Percentiles rank a stretch among this genome's conserved stretches.
These are phyloP conservation scores for Cavia aperea DNA, from an alignment of 2,113 vertebrate genomes.

Conservation along the genomic window DNA sequence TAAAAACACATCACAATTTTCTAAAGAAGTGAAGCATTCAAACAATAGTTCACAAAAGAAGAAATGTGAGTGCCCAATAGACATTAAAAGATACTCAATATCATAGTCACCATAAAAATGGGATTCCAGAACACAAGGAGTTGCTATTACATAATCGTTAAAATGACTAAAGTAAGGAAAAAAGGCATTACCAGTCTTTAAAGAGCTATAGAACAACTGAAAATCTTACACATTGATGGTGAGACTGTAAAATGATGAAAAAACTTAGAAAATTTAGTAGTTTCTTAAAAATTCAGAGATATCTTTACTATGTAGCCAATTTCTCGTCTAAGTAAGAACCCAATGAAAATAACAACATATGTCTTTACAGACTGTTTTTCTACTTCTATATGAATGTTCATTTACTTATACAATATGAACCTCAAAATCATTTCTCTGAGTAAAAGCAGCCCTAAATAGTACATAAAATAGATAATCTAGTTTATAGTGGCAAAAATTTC, in stretches of 20 bases:
- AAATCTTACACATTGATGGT: not conserved
- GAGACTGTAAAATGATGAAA: not conserved
- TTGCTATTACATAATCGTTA: not conserved
- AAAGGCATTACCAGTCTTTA: not conserved
- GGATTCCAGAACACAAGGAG: not conserved
- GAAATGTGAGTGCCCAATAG: not conserved
- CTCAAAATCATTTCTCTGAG: not conserved
- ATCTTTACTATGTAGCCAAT: not conserved
- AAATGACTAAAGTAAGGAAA: not conserved
- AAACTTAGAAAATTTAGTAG: not conserved
- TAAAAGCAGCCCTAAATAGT: not conserved
- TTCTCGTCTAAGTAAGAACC: not conserved
- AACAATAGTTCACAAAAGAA: not conserved
- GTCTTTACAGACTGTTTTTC: not conserved
- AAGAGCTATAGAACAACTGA: not conserved
- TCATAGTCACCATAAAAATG: not conserved
- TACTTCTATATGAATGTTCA: not conserved
- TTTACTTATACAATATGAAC: not conserved
- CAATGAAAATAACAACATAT: not conserved
- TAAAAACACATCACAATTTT: conserved; percentile 5
- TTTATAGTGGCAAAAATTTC: not conserved
- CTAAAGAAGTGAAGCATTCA: not conserved
- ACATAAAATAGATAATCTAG: not conserved
- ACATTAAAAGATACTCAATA: not conserved
- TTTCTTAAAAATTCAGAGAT: not conserved